phyloP scores from a whole-genome alignment of 2,797 vertebrate species.

The Nasua narica region DNA sequence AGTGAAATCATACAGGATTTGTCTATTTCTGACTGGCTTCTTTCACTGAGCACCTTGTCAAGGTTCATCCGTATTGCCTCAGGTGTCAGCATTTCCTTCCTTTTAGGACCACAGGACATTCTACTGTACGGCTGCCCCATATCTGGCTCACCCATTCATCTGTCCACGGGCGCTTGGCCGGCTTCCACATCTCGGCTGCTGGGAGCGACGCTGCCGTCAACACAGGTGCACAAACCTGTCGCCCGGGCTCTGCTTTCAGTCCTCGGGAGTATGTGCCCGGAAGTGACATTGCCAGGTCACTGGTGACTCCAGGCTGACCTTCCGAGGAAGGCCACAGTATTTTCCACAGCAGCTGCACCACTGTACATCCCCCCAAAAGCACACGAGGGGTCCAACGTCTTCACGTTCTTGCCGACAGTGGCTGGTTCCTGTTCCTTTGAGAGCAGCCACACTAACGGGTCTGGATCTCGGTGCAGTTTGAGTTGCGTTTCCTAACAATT shows the following conservation, averaged over 20 bases:
- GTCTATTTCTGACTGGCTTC: rapidly evolving
- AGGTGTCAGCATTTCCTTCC: not conserved
- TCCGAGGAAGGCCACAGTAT: too few species aligned
- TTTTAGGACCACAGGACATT: not conserved
- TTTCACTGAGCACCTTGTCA: not conserved
- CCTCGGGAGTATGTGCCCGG: not conserved
- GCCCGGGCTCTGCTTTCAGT: not conserved
- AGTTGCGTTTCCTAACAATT: not conserved
- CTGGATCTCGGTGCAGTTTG: not conserved
- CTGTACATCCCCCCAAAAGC: rapidly evolving
- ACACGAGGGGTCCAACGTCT: rapidly evolving
- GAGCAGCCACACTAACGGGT: not conserved
- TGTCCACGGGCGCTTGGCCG: rapidly evolving
- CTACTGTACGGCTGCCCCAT: rapidly evolving
- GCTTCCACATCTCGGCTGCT: not conserved
- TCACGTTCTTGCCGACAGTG: rapidly evolving
- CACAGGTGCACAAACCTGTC: rapidly evolving
- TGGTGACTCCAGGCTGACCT: rapidly evolving
- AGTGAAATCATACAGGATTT: not conserved
- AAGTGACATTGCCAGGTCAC: not conserved
- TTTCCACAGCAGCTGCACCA: not conserved
- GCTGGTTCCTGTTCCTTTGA: not conserved
- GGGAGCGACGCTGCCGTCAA: rapidly evolving
- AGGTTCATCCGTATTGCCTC: rapidly evolving
- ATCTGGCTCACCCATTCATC: rapidly evolving